Evolutionary conservation across 2,113 vertebrate genomes (phyloP).

Genomic region (Scomber colias): DNA sequence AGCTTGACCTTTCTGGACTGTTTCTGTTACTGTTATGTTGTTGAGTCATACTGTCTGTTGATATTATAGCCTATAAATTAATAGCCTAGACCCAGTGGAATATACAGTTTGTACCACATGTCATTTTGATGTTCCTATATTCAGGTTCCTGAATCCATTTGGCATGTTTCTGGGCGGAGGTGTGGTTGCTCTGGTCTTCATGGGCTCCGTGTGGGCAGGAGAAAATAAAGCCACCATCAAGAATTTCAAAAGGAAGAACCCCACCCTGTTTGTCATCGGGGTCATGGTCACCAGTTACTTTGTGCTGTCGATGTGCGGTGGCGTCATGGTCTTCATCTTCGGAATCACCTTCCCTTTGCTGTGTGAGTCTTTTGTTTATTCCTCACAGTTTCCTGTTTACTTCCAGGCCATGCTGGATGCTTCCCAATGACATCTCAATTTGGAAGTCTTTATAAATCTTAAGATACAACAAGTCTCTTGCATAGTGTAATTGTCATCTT

Average conservation of each 20-base stretch:
- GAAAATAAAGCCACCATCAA: slow-evolving; percentile 94
- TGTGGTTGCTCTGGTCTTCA: slow-evolving; percentile 92
- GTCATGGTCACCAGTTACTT: slow-evolving; percentile 95
- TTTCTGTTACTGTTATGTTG: too few relatives aligned
- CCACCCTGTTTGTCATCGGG: slow-evolving; percentile 88
- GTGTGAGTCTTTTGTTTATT: slow-evolving; percentile 84
- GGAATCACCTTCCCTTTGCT: slow-evolving; percentile 96
- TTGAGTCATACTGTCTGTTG: too few relatives aligned
- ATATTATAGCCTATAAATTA: too few relatives aligned
- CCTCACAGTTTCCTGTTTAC: neutral
- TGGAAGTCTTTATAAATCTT: too few relatives aligned
- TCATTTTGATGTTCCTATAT: slow-evolving; percentile 12
- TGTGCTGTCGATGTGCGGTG: slow-evolving; percentile 93
- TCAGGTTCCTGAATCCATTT: slow-evolving; percentile 93
- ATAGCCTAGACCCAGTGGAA: neutral
- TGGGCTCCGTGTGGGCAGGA: slow-evolving; percentile 92
- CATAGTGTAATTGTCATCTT: too few relatives aligned
- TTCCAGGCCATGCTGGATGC: neutral
- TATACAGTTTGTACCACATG: neutral
- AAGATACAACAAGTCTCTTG: too few relatives aligned
- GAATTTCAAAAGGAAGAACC: slow-evolving; percentile 94
- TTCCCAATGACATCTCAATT: too few relatives aligned
- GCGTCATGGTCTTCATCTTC: slow-evolving; percentile 96
- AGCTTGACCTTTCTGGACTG: too few relatives aligned
- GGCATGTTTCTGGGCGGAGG: slow-evolving; percentile 93